Evolutionary conservation across 2,888 invertebrate genomes (phyloP).

Genomic region (Arge pagana): DNA sequence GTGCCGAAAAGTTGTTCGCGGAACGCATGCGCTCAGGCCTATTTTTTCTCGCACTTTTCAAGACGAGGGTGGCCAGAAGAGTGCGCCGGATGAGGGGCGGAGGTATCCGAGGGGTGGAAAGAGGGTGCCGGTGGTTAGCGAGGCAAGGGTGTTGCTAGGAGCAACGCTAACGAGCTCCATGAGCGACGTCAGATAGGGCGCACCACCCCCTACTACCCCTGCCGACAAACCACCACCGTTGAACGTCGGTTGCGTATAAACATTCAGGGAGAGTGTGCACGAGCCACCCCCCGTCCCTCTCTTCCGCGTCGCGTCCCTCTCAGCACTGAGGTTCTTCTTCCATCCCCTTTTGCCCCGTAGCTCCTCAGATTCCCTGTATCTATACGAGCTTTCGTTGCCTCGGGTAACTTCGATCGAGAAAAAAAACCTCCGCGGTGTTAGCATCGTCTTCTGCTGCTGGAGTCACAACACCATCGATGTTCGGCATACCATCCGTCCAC

Average conservation of each 20-base stretch:
- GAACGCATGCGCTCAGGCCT: constrained; percentile 38
- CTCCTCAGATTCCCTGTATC: too few species aligned
- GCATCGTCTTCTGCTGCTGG: too few species aligned
- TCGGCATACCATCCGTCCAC: too few species aligned
- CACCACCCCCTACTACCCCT: not conserved
- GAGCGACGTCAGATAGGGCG: constrained; percentile 56
- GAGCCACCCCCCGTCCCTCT: not conserved
- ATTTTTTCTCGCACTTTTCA: constrained; percentile 33
- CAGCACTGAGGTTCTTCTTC: constrained; percentile 16
- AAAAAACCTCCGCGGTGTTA: too few species aligned
- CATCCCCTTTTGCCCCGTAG: constrained; percentile 12
- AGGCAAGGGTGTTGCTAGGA: constrained; percentile 53
- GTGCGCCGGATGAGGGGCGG: constrained; percentile 29
- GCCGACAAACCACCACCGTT: constrained; percentile 27
- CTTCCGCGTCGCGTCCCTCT: constrained; percentile 14
- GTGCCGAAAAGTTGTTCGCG: not conserved
- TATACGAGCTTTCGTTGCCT: too few species aligned
- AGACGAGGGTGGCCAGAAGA: constrained; percentile 32
- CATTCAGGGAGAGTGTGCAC: constrained; percentile 14
- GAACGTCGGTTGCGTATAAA: constrained; percentile 48
- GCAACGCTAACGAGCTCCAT: constrained; percentile 58
- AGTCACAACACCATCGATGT: too few species aligned
- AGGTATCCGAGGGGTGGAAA: not conserved
- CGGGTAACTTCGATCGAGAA: too few species aligned
- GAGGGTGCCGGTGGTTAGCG: constrained; percentile 29